Conservation (phyloP, 2,113 vertebrate genomes). For the Perccottus glenii region DNA sequence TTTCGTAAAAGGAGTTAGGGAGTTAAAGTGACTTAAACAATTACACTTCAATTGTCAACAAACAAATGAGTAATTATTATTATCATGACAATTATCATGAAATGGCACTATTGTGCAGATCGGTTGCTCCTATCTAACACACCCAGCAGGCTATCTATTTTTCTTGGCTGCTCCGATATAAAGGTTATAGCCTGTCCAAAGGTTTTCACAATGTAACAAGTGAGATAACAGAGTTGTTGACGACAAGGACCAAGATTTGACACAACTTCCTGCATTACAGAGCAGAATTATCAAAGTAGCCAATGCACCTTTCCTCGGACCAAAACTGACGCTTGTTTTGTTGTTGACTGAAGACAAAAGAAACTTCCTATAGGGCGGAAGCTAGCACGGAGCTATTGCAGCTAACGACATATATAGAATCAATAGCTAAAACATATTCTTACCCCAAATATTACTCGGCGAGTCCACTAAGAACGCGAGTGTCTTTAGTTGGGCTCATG, state of each 20-base stretch:
- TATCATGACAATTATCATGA: constrained; percentile 27
- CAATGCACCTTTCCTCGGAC: neutral
- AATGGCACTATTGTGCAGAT: constrained; percentile 32
- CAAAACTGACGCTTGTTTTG: constrained; percentile 36
- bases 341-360: constrained; percentile 76
- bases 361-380: constrained; percentile 72
- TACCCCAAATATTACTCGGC: constrained; percentile 53
- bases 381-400: constrained; percentile 19
- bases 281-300: neutral
- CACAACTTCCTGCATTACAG: neutral
- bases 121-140: constrained; percentile 27
- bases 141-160: constrained; percentile 36
- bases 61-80: neutral
- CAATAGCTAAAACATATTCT: neutral
- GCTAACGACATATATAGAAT: neutral
- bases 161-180: neutral
- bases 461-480: constrained; percentile 20
- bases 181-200: constrained; percentile 46
- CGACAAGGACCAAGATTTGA: neutral
- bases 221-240: neutral
- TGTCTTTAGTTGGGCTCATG: constrained; percentile 32
- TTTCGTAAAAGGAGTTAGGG: too few relatives aligned
- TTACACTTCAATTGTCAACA: neutral
- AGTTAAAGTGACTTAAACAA: too few relatives aligned
- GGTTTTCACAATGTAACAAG: constrained; percentile 33